Evolutionary conservation across 2,113 vertebrate genomes (phyloP).

Genomic region (Numida meleagris): DNA sequence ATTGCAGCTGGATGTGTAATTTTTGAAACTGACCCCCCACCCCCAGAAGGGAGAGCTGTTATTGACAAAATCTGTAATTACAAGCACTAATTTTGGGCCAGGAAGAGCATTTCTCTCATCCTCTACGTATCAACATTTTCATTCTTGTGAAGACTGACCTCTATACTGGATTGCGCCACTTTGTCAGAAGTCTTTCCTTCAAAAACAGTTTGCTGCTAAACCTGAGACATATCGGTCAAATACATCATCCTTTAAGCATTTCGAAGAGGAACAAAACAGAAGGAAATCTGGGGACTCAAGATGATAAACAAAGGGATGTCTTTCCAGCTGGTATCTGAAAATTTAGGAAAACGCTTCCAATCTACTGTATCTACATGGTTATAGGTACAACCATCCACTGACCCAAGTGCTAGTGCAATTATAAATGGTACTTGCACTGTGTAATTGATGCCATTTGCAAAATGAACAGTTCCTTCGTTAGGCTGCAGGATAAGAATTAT

Average conservation of each 20-base stretch:
- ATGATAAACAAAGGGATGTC: not conserved
- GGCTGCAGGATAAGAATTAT: not conserved
- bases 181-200: not conserved
- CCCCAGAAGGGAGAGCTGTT: accelerated
- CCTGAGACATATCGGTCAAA: not conserved
- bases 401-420: not conserved
- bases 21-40: not conserved
- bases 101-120: not conserved
- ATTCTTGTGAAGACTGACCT: not conserved
- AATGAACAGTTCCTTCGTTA: not conserved
- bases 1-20: not conserved
- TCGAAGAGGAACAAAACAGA: not conserved
- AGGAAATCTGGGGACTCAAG: not conserved
- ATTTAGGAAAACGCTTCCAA: not conserved
- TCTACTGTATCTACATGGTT: not conserved
- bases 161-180: not conserved
- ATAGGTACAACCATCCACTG: not conserved
- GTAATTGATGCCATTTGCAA: not conserved
- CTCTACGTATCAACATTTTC: not conserved
- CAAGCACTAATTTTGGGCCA: not conserved
- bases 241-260: not conserved
- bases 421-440: not conserved
- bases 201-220: not conserved
- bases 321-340: not conserved
- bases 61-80: not conserved